Percentiles rank a stretch among this genome's conserved stretches.
These are phyloP conservation scores for Ptilorrhoa leucosticta DNA, from an alignment of 2,113 vertebrate species.

Conservation along the genomic window DNA sequence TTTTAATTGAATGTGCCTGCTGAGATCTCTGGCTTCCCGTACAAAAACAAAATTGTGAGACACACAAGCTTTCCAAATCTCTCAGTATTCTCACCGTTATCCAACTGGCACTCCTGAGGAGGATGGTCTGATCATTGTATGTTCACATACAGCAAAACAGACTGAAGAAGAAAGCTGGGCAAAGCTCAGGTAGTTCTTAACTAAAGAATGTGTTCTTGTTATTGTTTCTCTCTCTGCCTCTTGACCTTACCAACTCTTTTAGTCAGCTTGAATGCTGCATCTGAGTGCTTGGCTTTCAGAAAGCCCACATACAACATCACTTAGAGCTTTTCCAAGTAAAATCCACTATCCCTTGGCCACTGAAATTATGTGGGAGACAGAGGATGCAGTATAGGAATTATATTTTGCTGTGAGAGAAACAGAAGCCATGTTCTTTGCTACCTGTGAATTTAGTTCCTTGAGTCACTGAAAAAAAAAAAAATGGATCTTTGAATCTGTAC, in stretches of 20 bases:
- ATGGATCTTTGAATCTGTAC: not conserved
- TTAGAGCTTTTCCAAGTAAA: not conserved
- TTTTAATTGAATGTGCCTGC: not conserved
- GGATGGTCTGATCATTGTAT: accelerated
- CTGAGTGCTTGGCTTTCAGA: not conserved
- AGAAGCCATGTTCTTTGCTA: not conserved
- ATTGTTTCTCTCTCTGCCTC: not conserved
- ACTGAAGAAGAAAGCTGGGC: not conserved
- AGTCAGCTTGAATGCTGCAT: not conserved
- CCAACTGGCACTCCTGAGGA: not conserved
- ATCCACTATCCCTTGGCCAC: not conserved
- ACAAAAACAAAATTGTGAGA: not conserved
- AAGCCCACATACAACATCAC: accelerated
- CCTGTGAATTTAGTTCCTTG: not conserved
- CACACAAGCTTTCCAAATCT: not conserved
- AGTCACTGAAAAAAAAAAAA: not conserved
- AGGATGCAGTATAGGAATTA: not conserved
- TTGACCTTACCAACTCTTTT: not conserved
- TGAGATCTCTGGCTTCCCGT: not conserved
- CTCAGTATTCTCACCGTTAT: not conserved
- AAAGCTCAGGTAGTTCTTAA: not conserved
- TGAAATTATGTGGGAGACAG: not conserved
- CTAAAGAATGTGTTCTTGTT: not conserved
- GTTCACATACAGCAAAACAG: not conserved
- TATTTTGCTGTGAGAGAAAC: not conserved